A percentile compares a stretch with the other conserved stretches of the same genome.
phyloP scores from a whole-genome alignment of 2,797 vertebrate genomes.

The Brachymystax lenok region DNA sequence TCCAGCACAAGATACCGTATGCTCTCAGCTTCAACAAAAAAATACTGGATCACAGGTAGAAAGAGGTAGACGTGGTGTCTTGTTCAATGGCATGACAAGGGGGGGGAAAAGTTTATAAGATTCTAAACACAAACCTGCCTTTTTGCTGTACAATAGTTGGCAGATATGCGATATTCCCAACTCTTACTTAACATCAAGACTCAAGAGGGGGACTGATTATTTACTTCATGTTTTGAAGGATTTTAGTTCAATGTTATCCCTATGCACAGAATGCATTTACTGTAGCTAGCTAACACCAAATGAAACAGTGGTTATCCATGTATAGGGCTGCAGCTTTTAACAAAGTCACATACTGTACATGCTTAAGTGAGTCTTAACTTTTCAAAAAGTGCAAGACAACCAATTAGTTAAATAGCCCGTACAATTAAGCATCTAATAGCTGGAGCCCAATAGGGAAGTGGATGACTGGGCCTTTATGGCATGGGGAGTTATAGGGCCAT shows the following conservation, averaged over 20 bases:
- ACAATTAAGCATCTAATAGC: slow-evolving; percentile 31
- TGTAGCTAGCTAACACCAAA: background rate
- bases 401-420: slow-evolving; percentile 26
- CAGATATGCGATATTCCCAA: background rate
- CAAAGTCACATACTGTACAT: slow-evolving; percentile 5
- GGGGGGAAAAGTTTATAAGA: background rate
- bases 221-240: background rate
- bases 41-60: background rate
- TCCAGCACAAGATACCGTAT: background rate
- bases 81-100: background rate
- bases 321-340: background rate
- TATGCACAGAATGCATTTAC: background rate
- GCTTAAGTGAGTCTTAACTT: slow-evolving; percentile 18
- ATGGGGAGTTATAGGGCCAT: slow-evolving; percentile 30
- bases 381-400: slow-evolving; percentile 22
- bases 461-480: slow-evolving; percentile 8
- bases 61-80: background rate
- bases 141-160: background rate
- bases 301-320: background rate
- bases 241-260: background rate
- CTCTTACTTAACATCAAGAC: too few species aligned
- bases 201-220: background rate
- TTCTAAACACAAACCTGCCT: background rate
- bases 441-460: slow-evolving; percentile 39
- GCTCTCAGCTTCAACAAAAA: background rate